phyloP scores from a whole-genome alignment of 23 tunicate genomes.

The Ascidia mentula region DNA sequence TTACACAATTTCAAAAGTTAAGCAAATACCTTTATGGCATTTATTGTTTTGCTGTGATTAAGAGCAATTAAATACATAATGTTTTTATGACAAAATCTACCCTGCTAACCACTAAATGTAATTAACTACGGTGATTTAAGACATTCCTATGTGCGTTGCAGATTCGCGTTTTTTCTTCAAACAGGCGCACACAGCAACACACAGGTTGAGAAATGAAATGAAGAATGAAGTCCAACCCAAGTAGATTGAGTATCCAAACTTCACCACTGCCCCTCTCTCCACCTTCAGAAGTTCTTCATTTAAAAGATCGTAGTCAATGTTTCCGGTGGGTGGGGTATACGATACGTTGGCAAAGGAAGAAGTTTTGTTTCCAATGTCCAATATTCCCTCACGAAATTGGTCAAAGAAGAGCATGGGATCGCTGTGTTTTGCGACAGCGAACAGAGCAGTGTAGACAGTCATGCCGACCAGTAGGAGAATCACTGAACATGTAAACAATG shows the following conservation, averaged over 20 bases:
- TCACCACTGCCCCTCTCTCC: not conserved
- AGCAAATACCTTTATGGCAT: no score
- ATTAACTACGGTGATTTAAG: no score
- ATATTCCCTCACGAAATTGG: not conserved
- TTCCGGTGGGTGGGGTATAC: not conserved
- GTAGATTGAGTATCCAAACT: not conserved
- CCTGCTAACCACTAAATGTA: no score
- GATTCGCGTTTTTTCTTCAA: not conserved
- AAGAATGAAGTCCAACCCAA: slow-evolving; percentile 3
- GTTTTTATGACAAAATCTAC: no score
- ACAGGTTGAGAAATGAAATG: not conserved
- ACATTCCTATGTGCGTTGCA: not conserved
- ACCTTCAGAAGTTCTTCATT: not conserved
- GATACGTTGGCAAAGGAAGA: not conserved
- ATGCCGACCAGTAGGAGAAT: not conserved
- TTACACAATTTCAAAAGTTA: no score
- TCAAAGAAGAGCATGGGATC: not conserved
- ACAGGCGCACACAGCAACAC: not conserved
- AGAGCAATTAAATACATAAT: no score
- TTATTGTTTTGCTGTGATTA: no score
- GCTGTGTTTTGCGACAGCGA: not conserved
- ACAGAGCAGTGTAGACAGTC: not conserved
- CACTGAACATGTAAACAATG: not conserved
- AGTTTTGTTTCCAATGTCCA: not conserved
- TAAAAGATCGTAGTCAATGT: not conserved